A percentile compares a stretch with the other conserved stretches of the same genome.
These are phyloP conservation scores for Tuta absoluta DNA, from an alignment of 2,888 invertebrate species.

Conservation along the genomic window DNA sequence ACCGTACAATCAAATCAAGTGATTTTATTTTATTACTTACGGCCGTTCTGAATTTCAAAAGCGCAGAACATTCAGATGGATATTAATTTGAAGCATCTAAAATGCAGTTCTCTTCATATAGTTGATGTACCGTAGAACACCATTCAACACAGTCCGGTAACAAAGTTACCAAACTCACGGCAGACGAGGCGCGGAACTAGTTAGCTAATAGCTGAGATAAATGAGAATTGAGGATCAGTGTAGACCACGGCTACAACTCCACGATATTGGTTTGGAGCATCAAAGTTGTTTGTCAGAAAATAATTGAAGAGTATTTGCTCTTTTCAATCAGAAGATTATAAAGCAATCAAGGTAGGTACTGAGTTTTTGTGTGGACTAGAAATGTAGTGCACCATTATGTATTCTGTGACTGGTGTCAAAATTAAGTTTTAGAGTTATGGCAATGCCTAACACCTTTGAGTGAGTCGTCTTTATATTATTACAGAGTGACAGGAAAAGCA, in stretches of 20 bases:
- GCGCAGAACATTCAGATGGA: neutral
- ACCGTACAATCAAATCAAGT: neutral
- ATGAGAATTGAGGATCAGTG: conserved; percentile 1
- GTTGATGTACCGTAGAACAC: neutral
- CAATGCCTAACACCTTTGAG: too few relatives aligned
- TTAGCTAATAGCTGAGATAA: conserved; percentile 16
- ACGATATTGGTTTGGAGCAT: neutral
- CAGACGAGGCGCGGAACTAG: conserved; percentile 11
- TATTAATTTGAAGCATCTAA: neutral
- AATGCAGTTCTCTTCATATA: conserved; percentile 2
- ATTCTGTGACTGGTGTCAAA: too few relatives aligned
- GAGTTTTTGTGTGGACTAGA: too few relatives aligned
- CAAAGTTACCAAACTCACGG: conserved; percentile 11
- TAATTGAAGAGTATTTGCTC: neutral
- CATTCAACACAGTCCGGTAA: neutral
- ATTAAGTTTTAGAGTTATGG: too few relatives aligned
- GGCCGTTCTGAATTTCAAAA: neutral
- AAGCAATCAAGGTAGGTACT: neutral
- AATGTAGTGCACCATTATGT: too few relatives aligned
- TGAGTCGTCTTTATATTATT: too few relatives aligned
- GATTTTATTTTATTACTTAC: neutral
- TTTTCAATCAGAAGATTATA: neutral
- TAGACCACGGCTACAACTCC: neutral
- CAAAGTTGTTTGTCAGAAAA: neutral
- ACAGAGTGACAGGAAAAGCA: too few relatives aligned